phyloP scores from a whole-genome alignment of 2,797 vertebrate genomes.

The Coilia nasus region DNA sequence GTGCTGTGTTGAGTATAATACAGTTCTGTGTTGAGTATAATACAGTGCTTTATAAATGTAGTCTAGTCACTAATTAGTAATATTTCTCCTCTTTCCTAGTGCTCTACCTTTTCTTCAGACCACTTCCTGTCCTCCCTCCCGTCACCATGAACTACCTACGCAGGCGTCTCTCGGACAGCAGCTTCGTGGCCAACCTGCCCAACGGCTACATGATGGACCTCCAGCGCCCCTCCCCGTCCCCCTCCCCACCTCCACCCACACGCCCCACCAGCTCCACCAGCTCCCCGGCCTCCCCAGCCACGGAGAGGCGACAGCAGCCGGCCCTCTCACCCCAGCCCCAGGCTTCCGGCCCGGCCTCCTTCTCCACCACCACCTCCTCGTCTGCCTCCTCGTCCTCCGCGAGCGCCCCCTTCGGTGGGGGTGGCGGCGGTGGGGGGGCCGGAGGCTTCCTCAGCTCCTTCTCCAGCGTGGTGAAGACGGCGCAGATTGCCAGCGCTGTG shows the following conservation, averaged over 20 bases:
- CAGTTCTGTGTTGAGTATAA: too few species aligned
- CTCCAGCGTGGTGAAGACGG: constrained; percentile 91
- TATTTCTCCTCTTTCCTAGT: neutral
- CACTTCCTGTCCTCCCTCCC: constrained; percentile 9
- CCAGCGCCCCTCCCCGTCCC: constrained; percentile 81
- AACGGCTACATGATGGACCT: constrained; percentile 97
- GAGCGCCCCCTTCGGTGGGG: too few species aligned
- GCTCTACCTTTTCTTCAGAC: neutral
- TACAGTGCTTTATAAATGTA: too few species aligned
- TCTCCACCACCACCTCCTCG: constrained; percentile 12
- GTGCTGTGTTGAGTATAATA: too few species aligned
- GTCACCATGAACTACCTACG: constrained; percentile 94
- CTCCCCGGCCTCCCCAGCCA: constrained; percentile 69
- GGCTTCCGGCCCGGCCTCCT: constrained; percentile 24
- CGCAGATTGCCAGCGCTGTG: constrained; percentile 77
- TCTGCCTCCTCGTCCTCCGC: neutral
- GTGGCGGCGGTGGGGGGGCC: constrained; percentile 55
- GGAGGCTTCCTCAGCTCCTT: constrained; percentile 92
- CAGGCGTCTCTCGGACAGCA: constrained; percentile 93
- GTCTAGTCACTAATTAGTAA: too few species aligned
- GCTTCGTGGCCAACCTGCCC: constrained; percentile 94
- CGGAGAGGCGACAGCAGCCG: constrained; percentile 59
- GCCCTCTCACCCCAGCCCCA: constrained; percentile 51
- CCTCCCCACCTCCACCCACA: neutral
- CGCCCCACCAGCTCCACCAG: constrained; percentile 79